Conservation (phyloP, 2,113 vertebrate species). For the Sceloporus undulatus region DNA sequence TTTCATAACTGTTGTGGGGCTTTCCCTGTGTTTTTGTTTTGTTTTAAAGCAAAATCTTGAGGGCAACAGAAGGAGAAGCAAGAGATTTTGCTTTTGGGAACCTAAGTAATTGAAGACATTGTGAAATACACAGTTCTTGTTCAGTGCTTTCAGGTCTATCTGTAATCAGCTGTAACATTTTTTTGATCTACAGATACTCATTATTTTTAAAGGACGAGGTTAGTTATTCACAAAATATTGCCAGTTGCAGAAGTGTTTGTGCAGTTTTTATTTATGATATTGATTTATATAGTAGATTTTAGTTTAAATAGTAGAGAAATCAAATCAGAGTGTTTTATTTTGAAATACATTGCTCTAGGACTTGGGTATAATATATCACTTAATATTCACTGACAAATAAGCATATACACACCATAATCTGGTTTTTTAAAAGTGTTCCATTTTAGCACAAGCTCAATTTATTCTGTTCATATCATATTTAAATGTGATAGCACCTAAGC, state of each 20-base stretch:
- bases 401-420: not conserved
- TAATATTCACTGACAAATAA: not conserved
- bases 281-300: slow-evolving; percentile 64
- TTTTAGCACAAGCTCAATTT: not conserved
- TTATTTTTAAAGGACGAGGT: slow-evolving; percentile 76
- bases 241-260: slow-evolving; percentile 62
- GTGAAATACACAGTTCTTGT: slow-evolving; percentile 54
- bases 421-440: not conserved
- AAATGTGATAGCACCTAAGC: not conserved
- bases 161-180: slow-evolving; percentile 61
- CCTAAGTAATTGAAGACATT: slow-evolving; percentile 39
- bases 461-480: not conserved
- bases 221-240: slow-evolving; percentile 78
- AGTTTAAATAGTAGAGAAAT: slow-evolving; percentile 62
- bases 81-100: slow-evolving; percentile 47
- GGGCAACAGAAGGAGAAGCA: slow-evolving; percentile 27
- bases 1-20: slow-evolving; percentile 41
- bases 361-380: slow-evolving; percentile 47
- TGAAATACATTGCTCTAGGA: slow-evolving; percentile 62
- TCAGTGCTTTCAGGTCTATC: slow-evolving; percentile 64
- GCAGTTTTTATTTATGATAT: slow-evolving; percentile 71
- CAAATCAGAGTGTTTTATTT: slow-evolving; percentile 63
- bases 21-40: slow-evolving; percentile 9
- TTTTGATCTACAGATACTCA: slow-evolving; percentile 72
- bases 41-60: slow-evolving; percentile 41